Conservation (phyloP, 2,888 invertebrate species). For the Hydraecia micacea region DNA sequence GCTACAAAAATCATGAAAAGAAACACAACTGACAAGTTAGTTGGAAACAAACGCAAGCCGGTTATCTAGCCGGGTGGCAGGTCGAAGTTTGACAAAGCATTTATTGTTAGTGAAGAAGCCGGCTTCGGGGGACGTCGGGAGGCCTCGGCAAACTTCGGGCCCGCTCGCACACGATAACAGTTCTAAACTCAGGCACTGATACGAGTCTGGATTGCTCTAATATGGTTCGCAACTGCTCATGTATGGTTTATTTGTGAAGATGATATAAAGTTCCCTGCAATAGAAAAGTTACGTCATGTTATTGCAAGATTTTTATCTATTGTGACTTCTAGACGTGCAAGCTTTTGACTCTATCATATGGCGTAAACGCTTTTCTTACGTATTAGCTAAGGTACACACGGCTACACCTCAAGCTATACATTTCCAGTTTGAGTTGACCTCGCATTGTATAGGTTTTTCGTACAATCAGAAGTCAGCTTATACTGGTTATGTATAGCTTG, state of each 20-base stretch:
- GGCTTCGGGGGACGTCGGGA: conserved; percentile 62
- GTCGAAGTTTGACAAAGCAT: conserved; percentile 86
- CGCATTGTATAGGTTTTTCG: too few species aligned
- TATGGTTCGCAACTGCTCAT: conserved; percentile 57
- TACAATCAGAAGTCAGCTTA: too few species aligned
- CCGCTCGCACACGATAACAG: conserved; percentile 82
- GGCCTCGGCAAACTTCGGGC: conserved; percentile 63
- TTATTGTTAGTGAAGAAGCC: conserved; percentile 84
- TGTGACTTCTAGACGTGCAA: background rate
- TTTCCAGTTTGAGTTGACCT: too few species aligned
- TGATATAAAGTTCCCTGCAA: background rate
- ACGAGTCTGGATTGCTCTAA: conserved; percentile 59
- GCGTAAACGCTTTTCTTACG: background rate
- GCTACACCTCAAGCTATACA: too few species aligned
- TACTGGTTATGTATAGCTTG: too few species aligned
- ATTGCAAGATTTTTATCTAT: background rate
- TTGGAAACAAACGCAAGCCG: conserved; percentile 81
- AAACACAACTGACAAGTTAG: conserved; percentile 70
- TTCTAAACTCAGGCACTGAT: conserved; percentile 75
- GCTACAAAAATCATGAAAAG: conserved; percentile 66
- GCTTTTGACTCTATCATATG: background rate
- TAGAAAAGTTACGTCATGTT: background rate
- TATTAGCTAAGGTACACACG: background rate
- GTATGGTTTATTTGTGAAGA: conserved; percentile 45
- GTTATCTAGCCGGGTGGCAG: conserved; percentile 76